Percentiles rank a stretch among this genome's conserved stretches.
phyloP scores from a whole-genome alignment of 1,140 invertebrate genomes.

The Dufourea novaeangliae region DNA sequence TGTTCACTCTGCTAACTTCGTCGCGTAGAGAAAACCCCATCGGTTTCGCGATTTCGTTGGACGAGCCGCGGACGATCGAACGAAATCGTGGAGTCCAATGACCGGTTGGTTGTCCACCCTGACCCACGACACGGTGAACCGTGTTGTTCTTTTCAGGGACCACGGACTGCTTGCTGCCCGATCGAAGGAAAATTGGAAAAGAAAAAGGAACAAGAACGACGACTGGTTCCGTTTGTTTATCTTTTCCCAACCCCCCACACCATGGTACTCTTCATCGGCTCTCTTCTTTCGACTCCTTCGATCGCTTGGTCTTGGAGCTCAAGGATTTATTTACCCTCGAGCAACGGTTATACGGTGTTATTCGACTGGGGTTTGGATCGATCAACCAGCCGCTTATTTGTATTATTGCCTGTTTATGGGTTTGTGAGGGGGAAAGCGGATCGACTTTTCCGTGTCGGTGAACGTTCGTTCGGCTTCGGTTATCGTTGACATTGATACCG shows the following conservation, averaged over 20 bases:
- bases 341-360: background rate
- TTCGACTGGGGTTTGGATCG: background rate
- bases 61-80: constrained; percentile 45
- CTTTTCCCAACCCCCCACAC: background rate
- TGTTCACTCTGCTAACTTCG: constrained; percentile 59
- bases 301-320: background rate
- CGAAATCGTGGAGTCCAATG: background rate
- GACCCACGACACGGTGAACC: constrained; percentile 50
- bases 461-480: background rate
- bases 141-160: constrained; percentile 5
- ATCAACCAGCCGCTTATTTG: background rate
- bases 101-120: constrained; percentile 1
- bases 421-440: no score
- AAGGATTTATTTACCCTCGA: constrained; percentile 6
- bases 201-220: background rate
- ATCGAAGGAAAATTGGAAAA: background rate
- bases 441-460: background rate
- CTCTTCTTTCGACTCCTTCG: background rate
- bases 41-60: constrained; percentile 29
- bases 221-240: background rate
- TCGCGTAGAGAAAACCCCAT: constrained; percentile 34
- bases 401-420: constrained; percentile 4
- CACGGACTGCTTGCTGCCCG: background rate
- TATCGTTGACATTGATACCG: background rate
- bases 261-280: background rate